Evolutionary conservation across 2,888 invertebrate species (phyloP).

Genomic region (Trachelus stipa): DNA sequence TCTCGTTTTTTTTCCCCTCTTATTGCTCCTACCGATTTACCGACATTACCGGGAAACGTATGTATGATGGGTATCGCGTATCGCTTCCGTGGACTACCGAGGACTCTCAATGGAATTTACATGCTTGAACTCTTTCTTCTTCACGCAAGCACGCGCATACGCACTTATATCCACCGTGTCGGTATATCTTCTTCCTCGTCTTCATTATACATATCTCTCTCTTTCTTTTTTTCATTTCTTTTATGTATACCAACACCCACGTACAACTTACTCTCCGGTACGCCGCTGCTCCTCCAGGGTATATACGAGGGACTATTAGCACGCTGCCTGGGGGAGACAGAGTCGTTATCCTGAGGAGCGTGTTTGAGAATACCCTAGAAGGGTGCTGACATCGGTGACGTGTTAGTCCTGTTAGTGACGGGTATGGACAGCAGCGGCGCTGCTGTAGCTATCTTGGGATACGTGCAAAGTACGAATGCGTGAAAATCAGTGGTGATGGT

Average conservation of each 20-base stretch:
- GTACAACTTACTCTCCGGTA: background rate
- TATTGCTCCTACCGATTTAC: background rate
- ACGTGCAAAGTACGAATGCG: background rate
- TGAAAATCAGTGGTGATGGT: background rate
- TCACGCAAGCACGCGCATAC: background rate
- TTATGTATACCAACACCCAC: background rate
- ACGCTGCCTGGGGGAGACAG: background rate
- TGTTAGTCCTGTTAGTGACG: background rate
- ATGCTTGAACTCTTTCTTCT: background rate
- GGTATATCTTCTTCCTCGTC: background rate
- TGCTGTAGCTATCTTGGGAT: background rate
- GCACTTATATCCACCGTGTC: background rate
- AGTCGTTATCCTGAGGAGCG: background rate
- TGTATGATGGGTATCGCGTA: background rate
- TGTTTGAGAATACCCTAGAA: background rate
- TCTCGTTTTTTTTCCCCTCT: background rate
- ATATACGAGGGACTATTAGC: background rate
- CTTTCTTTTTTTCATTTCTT: background rate
- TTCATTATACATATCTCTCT: background rate
- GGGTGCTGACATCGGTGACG: background rate
- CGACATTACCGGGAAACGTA: conserved; percentile 1
- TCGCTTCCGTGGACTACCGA: background rate
- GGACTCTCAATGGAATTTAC: background rate
- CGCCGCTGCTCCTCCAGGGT: background rate
- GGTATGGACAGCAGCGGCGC: background rate